Evolutionary conservation across 1,140 invertebrate species (phyloP), one percentile per base, ranked within the genome.

Genomic region (Chionoecetes opilio): DNA sequence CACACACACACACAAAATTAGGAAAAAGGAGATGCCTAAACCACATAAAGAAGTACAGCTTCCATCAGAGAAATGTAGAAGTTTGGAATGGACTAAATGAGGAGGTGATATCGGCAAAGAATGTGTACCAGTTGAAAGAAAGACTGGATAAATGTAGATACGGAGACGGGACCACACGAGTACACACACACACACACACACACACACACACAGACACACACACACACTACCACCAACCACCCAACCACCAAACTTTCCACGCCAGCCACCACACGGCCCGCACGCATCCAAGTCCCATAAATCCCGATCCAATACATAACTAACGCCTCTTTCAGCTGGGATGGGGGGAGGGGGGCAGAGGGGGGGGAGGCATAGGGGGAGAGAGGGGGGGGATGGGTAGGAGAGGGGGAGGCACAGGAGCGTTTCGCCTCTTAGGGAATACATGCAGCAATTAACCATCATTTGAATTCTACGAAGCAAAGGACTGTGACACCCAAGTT

Each of bases 381-480:
- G 31, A 63, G 2, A 26, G 91, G 34, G 63, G 8, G n/a, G n/a
- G n/a, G n/a, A n/a, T n/a, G n/a, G n/a, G n/a, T n/a, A n/a, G n/a
- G n/a, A n/a, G 35, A 32, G 31, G 90, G 2, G 35, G 91, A 31
- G 63, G 8, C 38, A 84, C 75, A n/a, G 91, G 91, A 53, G 75
- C 82, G 75, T 17, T 35, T 82, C 32, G 3, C 0, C 75, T 31
- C 90, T 92, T 84, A 92, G 31, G 35, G 84, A 92, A n/a, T n/a
- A n/a, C n/a, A n/a, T 82, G 3, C 35, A 82, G 29, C 38, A 82
- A 85, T 92, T 92, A 92, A 92, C 2, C 31, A 84, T 46, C 91
- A 92, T 92, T 92, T 92, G 34, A 37, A 92, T 92, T 92, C 91
- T 84, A 82, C 82, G 82, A 92, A 31, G 35, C 17, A 41, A 82